phyloP scores from a whole-genome alignment of 2,888 invertebrate genomes.

The Xylota sylvarum region DNA sequence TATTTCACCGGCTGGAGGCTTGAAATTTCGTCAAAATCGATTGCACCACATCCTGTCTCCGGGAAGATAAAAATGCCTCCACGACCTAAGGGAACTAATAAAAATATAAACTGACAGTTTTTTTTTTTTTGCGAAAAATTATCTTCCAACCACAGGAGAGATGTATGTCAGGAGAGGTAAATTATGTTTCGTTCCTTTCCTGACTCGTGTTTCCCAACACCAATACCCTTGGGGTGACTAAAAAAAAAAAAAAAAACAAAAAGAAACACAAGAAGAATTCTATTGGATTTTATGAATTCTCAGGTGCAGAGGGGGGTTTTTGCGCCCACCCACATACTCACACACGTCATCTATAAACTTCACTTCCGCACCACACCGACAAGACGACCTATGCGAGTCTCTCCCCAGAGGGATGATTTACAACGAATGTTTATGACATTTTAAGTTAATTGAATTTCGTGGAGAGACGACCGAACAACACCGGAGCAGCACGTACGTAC shows the following conservation, averaged over 20 bases:
- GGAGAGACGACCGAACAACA: slow-evolving; percentile 58
- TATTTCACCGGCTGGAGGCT: background rate
- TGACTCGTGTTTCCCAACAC: slow-evolving; percentile 20
- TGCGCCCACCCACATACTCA: slow-evolving; percentile 1
- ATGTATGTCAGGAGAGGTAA: slow-evolving; percentile 3
- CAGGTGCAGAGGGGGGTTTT: slow-evolving; percentile 41
- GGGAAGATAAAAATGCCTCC: slow-evolving; percentile 19
- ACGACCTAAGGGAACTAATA: slow-evolving; percentile 12
- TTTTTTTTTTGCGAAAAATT: slow-evolving; percentile 16
- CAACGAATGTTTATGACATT: slow-evolving; percentile 76
- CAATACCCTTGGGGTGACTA: slow-evolving; percentile 10
- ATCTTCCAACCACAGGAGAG: slow-evolving; percentile 24
- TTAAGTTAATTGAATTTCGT: slow-evolving; percentile 76
- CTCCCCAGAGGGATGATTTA: slow-evolving; percentile 58
- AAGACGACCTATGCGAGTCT: slow-evolving; percentile 47
- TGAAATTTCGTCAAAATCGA: background rate
- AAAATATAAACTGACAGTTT: slow-evolving; percentile 30
- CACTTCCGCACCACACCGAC: slow-evolving; percentile 11
- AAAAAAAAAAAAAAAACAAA: slow-evolving; percentile 31
- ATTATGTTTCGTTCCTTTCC: background rate
- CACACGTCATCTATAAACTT: slow-evolving; percentile 45
- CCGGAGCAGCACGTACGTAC: slow-evolving; percentile 61
- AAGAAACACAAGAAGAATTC: slow-evolving; percentile 18
- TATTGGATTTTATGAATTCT: slow-evolving; percentile 66
- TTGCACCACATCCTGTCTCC: background rate